phyloP scores from a whole-genome alignment of 2,888 invertebrate genomes.

The Helleia helle region DNA sequence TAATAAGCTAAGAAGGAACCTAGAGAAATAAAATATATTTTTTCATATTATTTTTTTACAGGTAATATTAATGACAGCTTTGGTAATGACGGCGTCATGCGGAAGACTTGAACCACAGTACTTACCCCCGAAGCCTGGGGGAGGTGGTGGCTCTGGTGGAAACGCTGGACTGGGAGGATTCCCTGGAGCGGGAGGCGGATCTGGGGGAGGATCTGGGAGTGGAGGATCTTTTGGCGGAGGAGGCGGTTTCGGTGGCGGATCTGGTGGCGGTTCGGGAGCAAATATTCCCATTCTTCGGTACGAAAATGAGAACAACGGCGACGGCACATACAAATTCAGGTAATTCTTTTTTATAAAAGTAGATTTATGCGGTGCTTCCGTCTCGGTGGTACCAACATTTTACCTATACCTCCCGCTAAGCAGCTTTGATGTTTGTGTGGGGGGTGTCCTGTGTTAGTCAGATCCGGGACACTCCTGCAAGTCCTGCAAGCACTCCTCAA shows the following conservation, averaged over 20 bases:
- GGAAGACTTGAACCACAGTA: constrained; percentile 48
- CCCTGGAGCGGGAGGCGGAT: constrained; percentile 24
- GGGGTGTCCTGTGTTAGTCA: no score
- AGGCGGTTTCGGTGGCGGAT: constrained; percentile 33
- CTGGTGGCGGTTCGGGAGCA: constrained; percentile 35
- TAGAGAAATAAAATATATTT: no score
- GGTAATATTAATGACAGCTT: constrained; percentile 33
- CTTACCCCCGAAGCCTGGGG: constrained; percentile 36
- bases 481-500: no score
- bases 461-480: no score
- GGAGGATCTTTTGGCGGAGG: constrained; percentile 24
- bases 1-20: no score
- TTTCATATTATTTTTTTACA: constrained; percentile 19
- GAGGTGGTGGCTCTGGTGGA: constrained; percentile 22
- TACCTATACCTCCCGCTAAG: no score
- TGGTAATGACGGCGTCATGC: constrained; percentile 44
- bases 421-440: no score
- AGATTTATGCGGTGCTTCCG: no score
- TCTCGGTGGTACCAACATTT: no score
- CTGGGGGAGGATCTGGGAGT: constrained; percentile 24
- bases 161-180: constrained; percentile 25
- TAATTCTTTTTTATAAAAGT: constrained; percentile 31
- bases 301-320: constrained; percentile 77
- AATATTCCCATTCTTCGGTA: constrained; percentile 75
- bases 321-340: constrained; percentile 78